A percentile compares a stretch with the other conserved stretches of the same genome.
Conservation (phyloP, 1,140 invertebrate species). For the Phthorimaea operculella region DNA sequence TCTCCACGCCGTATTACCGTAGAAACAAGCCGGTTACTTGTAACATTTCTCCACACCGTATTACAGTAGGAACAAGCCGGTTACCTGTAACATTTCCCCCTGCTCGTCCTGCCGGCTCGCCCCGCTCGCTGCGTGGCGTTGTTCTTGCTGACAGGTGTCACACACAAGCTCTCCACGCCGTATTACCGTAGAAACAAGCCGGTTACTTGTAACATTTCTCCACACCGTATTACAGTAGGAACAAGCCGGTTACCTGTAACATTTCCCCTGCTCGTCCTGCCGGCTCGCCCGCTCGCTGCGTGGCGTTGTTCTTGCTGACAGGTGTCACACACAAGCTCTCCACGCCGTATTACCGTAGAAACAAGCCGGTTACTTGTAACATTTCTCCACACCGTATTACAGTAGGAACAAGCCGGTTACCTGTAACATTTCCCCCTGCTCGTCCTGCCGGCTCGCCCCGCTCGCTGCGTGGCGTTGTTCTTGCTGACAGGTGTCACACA, state of each 20-base stretch:
- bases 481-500: constrained; percentile 87
- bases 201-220: constrained; percentile 83
- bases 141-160: constrained; percentile 88
- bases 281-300: constrained; percentile 94
- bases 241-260: constrained; percentile 68
- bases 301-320: constrained; percentile 88
- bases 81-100: constrained; percentile 85
- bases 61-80: no score
- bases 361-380: constrained; percentile 68
- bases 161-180: constrained; percentile 86
- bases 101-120: constrained; percentile 84
- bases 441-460: constrained; percentile 91
- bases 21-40: constrained; percentile 50
- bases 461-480: constrained; percentile 91
- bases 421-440: constrained; percentile 85
- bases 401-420: constrained; percentile 32
- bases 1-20: constrained; percentile 84
- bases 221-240: no score
- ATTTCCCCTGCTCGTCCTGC: constrained; percentile 88
- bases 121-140: constrained; percentile 94
- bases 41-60: constrained; percentile 91
- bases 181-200: no score
- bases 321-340: constrained; percentile 88
- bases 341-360: constrained; percentile 71
- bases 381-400: no score